Evolutionary conservation across 2,113 vertebrate genomes (phyloP).

Genomic region (Mixornis gularis): DNA sequence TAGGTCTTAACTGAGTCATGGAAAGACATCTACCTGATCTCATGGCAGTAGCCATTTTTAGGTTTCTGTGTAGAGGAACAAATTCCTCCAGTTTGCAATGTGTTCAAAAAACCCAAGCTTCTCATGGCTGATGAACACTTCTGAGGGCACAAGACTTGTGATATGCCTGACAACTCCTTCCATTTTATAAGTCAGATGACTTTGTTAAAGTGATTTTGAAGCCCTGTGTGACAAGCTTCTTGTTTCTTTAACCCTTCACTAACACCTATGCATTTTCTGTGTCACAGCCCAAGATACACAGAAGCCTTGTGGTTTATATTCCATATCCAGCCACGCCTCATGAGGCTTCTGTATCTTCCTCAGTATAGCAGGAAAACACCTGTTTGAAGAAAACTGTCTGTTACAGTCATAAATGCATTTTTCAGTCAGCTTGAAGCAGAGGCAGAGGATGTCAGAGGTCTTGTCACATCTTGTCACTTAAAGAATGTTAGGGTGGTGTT

Average conservation of each 20-base stretch:
- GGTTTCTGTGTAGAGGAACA: background rate
- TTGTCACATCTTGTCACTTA: background rate
- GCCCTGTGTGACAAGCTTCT: background rate
- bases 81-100: background rate
- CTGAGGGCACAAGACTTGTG: background rate
- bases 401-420: background rate
- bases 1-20: background rate
- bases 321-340: background rate
- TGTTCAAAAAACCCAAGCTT: background rate
- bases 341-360: background rate
- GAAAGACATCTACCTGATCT: background rate
- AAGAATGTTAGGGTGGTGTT: background rate
- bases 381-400: background rate
- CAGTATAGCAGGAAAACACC: background rate
- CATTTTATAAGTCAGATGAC: background rate
- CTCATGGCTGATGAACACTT: background rate
- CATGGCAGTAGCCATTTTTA: background rate
- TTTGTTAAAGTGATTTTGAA: background rate
- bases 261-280: background rate
- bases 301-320: background rate
- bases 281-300: background rate
- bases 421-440: background rate
- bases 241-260: background rate
- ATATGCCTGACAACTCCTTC: background rate
- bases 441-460: background rate